These are phyloP conservation scores for Styela plicata DNA, from an alignment of 23 tunicate genomes.

Conservation along the genomic window DNA sequence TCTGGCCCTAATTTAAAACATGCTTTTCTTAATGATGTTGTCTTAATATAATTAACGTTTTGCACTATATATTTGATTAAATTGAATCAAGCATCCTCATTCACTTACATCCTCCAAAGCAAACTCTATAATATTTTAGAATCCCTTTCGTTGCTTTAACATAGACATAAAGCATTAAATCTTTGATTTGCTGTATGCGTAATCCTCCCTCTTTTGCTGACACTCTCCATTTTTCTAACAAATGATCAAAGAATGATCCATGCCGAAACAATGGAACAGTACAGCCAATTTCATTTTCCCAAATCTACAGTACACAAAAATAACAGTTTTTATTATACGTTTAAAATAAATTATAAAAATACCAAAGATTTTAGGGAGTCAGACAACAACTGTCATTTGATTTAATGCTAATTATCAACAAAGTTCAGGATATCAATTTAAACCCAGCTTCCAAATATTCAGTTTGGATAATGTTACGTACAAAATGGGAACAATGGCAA, in stretches of 20 bases:
- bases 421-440: too few species aligned
- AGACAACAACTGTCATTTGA: too few species aligned
- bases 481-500: too few species aligned
- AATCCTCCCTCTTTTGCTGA: constrained; percentile 17
- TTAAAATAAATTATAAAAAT: neutral
- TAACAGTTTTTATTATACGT: neutral
- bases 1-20: too few species aligned
- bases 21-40: too few species aligned
- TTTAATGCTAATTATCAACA: too few species aligned
- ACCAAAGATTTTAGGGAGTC: too few species aligned
- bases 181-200: neutral
- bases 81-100: too few species aligned
- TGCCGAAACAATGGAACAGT: constrained; percentile 29
- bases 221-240: constrained; percentile 22
- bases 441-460: too few species aligned
- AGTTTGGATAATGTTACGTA: too few species aligned
- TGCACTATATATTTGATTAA: too few species aligned
- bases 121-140: constrained; percentile 11
- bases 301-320: neutral
- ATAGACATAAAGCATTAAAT: neutral
- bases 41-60: too few species aligned
- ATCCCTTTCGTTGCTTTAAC: neutral
- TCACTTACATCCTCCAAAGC: constrained; percentile 32
- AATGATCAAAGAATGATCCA: constrained; percentile 24
- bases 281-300: constrained; percentile 8